Evolutionary conservation across 2,888 invertebrate genomes (phyloP).

Genomic region (Argyra leucocephala): DNA sequence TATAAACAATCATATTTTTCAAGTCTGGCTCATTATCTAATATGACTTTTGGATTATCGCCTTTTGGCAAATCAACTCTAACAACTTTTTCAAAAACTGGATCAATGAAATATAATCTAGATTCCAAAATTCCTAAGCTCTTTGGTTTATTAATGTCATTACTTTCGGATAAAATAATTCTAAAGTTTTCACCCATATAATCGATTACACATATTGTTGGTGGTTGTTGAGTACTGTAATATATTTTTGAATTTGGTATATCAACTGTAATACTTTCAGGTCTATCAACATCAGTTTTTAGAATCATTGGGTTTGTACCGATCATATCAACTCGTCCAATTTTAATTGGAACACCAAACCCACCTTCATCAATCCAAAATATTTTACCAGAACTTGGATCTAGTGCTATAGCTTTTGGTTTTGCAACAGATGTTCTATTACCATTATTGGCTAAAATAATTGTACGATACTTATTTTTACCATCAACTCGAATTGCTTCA

Average conservation of each 20-base stretch:
- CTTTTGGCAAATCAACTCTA: slow-evolving; percentile 69
- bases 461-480: slow-evolving; percentile 71
- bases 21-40: slow-evolving; percentile 80
- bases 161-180: slow-evolving; percentile 56
- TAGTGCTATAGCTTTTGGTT: slow-evolving; percentile 76
- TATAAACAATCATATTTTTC: slow-evolving; percentile 77
- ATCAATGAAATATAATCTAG: slow-evolving; percentile 77
- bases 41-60: slow-evolving; percentile 64
- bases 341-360: slow-evolving; percentile 77
- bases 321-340: slow-evolving; percentile 90
- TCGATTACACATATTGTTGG: slow-evolving; percentile 61
- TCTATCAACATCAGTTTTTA: slow-evolving; percentile 60
- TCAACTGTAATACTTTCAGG: slow-evolving; percentile 83
- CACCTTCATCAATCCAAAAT: slow-evolving; percentile 96
- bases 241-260: slow-evolving; percentile 68
- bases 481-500: slow-evolving; percentile 77
- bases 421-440: slow-evolving; percentile 71
- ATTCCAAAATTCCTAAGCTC: slow-evolving; percentile 72
- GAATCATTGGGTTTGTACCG: slow-evolving; percentile 65
- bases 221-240: slow-evolving; percentile 75
- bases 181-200: slow-evolving; percentile 60
- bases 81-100: slow-evolving; percentile 82
- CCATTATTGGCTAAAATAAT: slow-evolving; percentile 86
- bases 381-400: slow-evolving; percentile 89
- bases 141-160: slow-evolving; percentile 69